Percentiles rank a stretch among this genome's conserved stretches.
phyloP scores from a whole-genome alignment of 2,797 vertebrate genomes.

The Meda fulgida region DNA sequence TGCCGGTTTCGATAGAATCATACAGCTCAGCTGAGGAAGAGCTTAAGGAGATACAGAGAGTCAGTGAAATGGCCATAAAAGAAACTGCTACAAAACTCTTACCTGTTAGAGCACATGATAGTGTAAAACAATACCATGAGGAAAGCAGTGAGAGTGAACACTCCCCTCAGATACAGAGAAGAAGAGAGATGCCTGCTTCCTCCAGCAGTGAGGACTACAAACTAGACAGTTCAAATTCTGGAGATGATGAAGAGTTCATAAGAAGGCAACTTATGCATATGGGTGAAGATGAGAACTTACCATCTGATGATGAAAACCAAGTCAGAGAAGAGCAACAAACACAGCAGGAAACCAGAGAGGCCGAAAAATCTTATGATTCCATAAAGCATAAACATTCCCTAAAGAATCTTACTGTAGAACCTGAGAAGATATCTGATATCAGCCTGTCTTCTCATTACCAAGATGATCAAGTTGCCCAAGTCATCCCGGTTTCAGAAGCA shows the following conservation, averaged over 20 bases:
- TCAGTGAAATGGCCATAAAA: conserved; percentile 66
- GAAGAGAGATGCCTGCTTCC: conserved; percentile 79
- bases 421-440: conserved; percentile 78
- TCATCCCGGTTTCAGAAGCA: conserved; percentile 49
- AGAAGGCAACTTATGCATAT: conserved; percentile 92
- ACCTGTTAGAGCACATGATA: conserved; percentile 58
- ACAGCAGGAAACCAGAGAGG: conserved; percentile 72
- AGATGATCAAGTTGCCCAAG: conserved; percentile 73
- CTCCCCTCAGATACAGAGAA: conserved; percentile 83
- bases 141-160: conserved; percentile 91
- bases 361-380: conserved; percentile 70
- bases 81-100: conserved; percentile 66
- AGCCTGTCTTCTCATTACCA: conserved; percentile 75
- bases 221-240: conserved; percentile 87
- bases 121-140: conserved; percentile 75
- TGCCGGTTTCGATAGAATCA: conserved; percentile 76
- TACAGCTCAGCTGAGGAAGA: conserved; percentile 79
- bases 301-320: conserved; percentile 88
- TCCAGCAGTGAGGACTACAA: conserved; percentile 94
- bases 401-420: conserved; percentile 75
- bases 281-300: conserved; percentile 87
- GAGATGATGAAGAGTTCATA: conserved; percentile 93
- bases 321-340: conserved; percentile 71
- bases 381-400: conserved; percentile 74
- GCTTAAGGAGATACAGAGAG: conserved; percentile 69